Conservation (phyloP, 2,113 vertebrate genomes). For the Pelecanoides urinatrix region DNA sequence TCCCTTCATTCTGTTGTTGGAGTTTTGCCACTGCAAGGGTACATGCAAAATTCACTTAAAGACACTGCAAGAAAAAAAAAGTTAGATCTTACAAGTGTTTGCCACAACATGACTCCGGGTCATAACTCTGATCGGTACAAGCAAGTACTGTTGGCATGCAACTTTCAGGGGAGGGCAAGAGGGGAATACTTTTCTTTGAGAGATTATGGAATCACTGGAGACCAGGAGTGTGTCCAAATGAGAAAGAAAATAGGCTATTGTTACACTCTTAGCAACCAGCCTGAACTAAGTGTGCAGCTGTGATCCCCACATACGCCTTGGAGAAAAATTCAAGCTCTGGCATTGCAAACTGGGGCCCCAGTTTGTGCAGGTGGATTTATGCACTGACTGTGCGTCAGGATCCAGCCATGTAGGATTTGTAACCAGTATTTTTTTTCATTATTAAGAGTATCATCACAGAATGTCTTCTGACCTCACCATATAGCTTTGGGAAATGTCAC, state of each 20-base stretch:
- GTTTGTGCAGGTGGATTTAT: background rate
- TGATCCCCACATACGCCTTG: background rate
- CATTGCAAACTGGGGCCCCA: background rate
- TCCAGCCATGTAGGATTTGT: background rate
- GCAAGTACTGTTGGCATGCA: background rate
- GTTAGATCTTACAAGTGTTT: background rate
- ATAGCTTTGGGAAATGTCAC: background rate
- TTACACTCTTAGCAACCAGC: background rate
- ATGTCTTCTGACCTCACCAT: background rate
- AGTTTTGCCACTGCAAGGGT: background rate
- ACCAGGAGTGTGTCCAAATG: background rate
- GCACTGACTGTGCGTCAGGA: background rate
- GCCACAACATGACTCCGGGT: background rate
- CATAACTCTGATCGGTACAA: constrained; percentile 9
- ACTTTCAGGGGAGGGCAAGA: background rate
- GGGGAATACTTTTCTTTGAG: background rate
- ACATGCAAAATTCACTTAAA: constrained; percentile 7
- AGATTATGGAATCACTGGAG: constrained; percentile 25
- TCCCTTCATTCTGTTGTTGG: background rate
- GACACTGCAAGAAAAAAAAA: background rate
- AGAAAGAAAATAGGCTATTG: background rate
- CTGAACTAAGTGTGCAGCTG: background rate
- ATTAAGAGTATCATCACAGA: background rate
- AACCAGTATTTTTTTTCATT: background rate
- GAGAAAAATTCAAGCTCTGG: background rate